These are phyloP conservation scores for Noctua comes DNA, from an alignment of 2,888 invertebrate species.

Conservation along the genomic window DNA sequence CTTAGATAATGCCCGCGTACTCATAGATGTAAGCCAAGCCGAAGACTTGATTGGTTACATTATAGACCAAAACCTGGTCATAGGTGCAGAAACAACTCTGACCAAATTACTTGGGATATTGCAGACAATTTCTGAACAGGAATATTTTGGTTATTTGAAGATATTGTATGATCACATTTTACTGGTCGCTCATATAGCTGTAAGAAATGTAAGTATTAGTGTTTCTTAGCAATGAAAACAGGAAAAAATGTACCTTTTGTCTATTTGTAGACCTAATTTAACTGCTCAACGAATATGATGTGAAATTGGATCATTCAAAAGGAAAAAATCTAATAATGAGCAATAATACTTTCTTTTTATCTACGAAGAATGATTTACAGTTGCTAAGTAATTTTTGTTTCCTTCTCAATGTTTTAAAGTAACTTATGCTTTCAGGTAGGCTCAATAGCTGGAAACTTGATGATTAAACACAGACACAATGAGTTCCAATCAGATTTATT, in stretches of 20 bases:
- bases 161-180: slow-evolving; percentile 91
- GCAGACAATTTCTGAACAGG: slow-evolving; percentile 65
- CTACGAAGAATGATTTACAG: neutral
- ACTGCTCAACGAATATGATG: slow-evolving; percentile 6
- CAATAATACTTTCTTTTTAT: no score
- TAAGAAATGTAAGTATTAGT: slow-evolving; percentile 91
- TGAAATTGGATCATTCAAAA: slow-evolving; percentile 8
- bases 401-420: neutral
- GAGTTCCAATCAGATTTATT: slow-evolving; percentile 93
- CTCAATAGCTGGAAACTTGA: slow-evolving; percentile 93
- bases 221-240: neutral
- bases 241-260: neutral
- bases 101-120: slow-evolving; percentile 88
- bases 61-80: slow-evolving; percentile 80
- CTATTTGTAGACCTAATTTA: neutral
- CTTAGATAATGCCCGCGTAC: slow-evolving; percentile 76
- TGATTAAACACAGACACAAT: slow-evolving; percentile 91
- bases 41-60: slow-evolving; percentile 87
- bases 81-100: slow-evolving; percentile 90
- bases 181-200: slow-evolving; percentile 92
- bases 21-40: slow-evolving; percentile 91
- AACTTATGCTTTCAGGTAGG: slow-evolving; percentile 86
- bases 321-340: neutral
- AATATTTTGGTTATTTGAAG: slow-evolving; percentile 90
- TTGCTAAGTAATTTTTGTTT: neutral